Conservation (phyloP, 1,140 invertebrate species). For the Apis mellifera region Amel_HAv3.1 CM009934.2:3807001-3807500, state of each 20-base stretch:
- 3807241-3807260: slow-evolving; percentile 70
- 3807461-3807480: no score
- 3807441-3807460: slow-evolving; percentile 20
- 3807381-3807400: slow-evolving; percentile 58
- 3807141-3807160: slow-evolving; percentile 19
- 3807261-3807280: slow-evolving; percentile 83
- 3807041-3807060: slow-evolving; percentile 54
- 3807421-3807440: slow-evolving; percentile 64
- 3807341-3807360: slow-evolving; percentile 53
- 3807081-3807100: slow-evolving; percentile 47
- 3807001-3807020: slow-evolving; percentile 50
- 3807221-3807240: not conserved
- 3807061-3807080: slow-evolving; percentile 74
- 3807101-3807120: slow-evolving; percentile 53
- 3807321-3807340: slow-evolving; percentile 56
- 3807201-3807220: slow-evolving; percentile 4
- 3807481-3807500: no score
- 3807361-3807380: slow-evolving; percentile 14
- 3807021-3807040: slow-evolving; percentile 13
- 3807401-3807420: slow-evolving; percentile 76
- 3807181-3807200: slow-evolving; percentile 44
- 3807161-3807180: not conserved
- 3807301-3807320: slow-evolving; percentile 67
- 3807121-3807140: no score
- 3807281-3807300: slow-evolving; percentile 81